A percentile compares a stretch with the other conserved stretches of the same genome.
These are phyloP conservation scores for Turdus rufiventris DNA, from an alignment of 2,113 vertebrate genomes.

Conservation along the genomic window DNA sequence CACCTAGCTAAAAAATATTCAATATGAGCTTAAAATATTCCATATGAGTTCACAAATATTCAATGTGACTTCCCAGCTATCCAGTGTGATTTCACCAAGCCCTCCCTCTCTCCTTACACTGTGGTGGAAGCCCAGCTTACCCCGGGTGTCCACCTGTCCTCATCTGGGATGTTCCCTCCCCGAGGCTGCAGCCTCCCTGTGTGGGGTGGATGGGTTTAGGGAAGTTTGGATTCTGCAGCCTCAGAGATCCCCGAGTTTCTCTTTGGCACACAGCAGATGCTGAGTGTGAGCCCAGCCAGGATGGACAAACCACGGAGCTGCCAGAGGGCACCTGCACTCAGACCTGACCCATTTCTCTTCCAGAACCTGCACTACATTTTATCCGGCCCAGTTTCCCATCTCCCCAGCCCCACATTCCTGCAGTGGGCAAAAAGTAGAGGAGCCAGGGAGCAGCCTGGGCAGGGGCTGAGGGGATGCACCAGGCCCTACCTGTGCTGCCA, in stretches of 20 bases:
- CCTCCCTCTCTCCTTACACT: neutral
- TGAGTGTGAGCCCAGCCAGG: neutral
- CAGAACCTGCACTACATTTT: no score
- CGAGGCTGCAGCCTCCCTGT: neutral
- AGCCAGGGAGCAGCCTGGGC: neutral
- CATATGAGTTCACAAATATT: neutral
- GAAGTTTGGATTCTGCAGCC: neutral
- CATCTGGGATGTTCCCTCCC: neutral
- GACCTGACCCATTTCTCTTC: neutral
- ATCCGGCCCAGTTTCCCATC: accelerated
- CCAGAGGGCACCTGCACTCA: neutral
- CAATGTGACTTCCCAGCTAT: neutral
- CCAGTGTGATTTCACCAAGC: neutral
- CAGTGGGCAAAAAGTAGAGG: neutral
- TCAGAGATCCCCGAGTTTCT: neutral
- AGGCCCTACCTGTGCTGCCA: neutral
- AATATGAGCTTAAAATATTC: neutral
- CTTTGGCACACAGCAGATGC: neutral
- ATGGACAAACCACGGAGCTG: accelerated
- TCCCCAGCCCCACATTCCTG: neutral
- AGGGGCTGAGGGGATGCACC: neutral
- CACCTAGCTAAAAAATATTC: neutral
- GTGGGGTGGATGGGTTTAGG: no score
- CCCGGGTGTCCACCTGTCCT: accelerated
- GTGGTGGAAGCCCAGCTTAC: neutral